Base-by-base conservation (phyloP, 2,113 vertebrate species). In the Acrocephalus arundinaceus region DNA sequence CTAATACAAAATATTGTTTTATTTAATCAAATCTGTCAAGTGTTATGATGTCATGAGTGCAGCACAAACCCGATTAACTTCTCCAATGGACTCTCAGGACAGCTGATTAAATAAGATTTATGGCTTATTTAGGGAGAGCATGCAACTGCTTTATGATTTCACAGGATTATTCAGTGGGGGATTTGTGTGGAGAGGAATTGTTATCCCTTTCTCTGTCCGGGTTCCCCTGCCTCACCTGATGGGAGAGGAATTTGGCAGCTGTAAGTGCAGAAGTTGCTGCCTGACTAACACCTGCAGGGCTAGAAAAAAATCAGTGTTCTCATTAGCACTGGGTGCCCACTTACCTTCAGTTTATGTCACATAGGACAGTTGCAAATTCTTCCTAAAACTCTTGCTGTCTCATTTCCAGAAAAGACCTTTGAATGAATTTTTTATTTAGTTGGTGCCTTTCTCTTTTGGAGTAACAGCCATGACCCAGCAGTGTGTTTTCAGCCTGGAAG, bases 11-110 rank as follows among this genome's bases (percentile, higher is more conserved):
- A 61, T 43, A 68, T 17, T 82, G 70, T 68, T 66, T 72, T 84
- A 58, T 65, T 94, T 96, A 89, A 94, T 94, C 61, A 68, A 81
- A 77, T 87, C 77, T 89, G 43, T 76, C 49, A 54, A 65, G 70
- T 91, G 91, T 85, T 73, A 24, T 89, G 89, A 87, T 96, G 87
- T 94, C 86, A 20, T 87, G 84, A 88, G 79, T 58, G 51, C 79
- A 77, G 68, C 63, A 67, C 71, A 91, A 94, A 93, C 77, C 16
- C 41, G 89, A 95, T 92, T 91, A 92, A 85, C 31, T 91, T 67
- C 62, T 91, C 68, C 57, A 75, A 66, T 10, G 46, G 66, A 76
- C 81, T 94, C 61, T 79, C 80, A 46, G 84, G 77, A 72, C 91
- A 94, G 84, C 70, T 91, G 91, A 85, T 94, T 82, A 91, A 83